phyloP scores from a whole-genome alignment of 2,797 vertebrate genomes.

The Otolemur crassicaudatus region DNA sequence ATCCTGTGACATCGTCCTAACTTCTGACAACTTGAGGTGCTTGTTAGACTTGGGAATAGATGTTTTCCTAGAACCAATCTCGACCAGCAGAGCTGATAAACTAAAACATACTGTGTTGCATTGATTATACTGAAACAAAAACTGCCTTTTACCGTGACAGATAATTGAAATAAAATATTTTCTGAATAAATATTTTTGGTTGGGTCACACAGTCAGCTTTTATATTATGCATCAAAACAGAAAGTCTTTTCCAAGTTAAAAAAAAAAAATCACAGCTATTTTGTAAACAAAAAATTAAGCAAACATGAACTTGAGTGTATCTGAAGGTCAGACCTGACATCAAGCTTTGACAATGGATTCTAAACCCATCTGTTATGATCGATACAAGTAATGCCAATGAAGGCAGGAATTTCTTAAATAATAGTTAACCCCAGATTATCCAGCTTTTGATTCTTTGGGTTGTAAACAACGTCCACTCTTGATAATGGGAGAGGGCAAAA shows the following conservation, averaged over 20 bases:
- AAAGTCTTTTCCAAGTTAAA: slow-evolving; percentile 60
- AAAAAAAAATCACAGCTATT: slow-evolving; percentile 51
- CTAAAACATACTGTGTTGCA: slow-evolving; percentile 20
- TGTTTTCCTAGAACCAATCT: slow-evolving; percentile 26
- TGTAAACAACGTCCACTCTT: slow-evolving; percentile 27
- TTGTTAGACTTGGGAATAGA: neutral
- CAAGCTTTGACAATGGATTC: slow-evolving; percentile 21
- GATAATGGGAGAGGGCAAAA: neutral
- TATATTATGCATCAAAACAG: slow-evolving; percentile 76
- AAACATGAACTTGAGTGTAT: slow-evolving; percentile 63
- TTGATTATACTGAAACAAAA: slow-evolving; percentile 56
- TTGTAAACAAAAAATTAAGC: slow-evolving; percentile 72
- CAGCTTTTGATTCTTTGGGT: slow-evolving; percentile 47
- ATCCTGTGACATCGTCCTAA: slow-evolving; percentile 35
- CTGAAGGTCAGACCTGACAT: slow-evolving; percentile 51
- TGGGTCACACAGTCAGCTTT: slow-evolving; percentile 65
- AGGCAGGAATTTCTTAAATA: slow-evolving; percentile 59
- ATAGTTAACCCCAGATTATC: slow-evolving; percentile 52
- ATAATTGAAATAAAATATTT: slow-evolving; percentile 68
- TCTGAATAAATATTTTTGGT: slow-evolving; percentile 79
- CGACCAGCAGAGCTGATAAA: slow-evolving; percentile 38
- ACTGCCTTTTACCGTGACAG: slow-evolving; percentile 21
- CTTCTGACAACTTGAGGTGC: neutral
- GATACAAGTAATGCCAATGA: neutral
- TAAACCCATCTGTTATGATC: slow-evolving; percentile 41